Conservation (phyloP, 2,113 vertebrate genomes). For the Tyrannus savana region DNA sequence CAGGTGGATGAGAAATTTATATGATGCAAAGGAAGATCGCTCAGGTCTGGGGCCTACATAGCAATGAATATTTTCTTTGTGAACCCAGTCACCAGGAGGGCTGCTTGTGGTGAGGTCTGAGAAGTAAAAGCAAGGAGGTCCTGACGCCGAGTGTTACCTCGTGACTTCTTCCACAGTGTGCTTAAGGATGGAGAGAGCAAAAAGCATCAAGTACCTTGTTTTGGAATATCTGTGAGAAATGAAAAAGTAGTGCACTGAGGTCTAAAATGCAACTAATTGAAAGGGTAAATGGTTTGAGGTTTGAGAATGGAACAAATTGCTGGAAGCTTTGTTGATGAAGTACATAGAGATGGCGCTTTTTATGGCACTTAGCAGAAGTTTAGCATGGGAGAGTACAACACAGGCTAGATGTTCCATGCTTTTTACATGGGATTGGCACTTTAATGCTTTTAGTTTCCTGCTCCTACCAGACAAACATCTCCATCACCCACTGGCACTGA, state of each 20-base stretch:
- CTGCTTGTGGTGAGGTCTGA: background rate
- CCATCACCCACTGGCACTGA: background rate
- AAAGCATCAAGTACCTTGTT: accelerated
- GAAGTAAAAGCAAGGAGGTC: background rate
- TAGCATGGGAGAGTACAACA: background rate
- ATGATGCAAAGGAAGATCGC: background rate
- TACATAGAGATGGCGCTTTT: background rate
- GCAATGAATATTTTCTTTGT: background rate
- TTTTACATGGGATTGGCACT: background rate
- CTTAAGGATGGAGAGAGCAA: background rate
- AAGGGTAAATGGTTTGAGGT: background rate
- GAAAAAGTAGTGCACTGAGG: background rate
- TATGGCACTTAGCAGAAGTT: background rate
- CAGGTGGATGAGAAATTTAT: background rate
- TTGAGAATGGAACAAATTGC: background rate
- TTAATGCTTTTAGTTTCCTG: background rate
- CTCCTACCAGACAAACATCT: background rate
- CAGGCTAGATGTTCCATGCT: background rate
- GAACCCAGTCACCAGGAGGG: background rate
- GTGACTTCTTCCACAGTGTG: background rate
- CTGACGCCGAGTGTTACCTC: background rate
- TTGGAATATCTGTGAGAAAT: background rate
- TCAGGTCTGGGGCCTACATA: background rate
- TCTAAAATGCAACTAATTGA: background rate
- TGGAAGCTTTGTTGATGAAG: background rate